These are phyloP conservation scores for Panonychus citri DNA, from an alignment of 1,140 invertebrate genomes.

Conservation along the genomic window DNA sequence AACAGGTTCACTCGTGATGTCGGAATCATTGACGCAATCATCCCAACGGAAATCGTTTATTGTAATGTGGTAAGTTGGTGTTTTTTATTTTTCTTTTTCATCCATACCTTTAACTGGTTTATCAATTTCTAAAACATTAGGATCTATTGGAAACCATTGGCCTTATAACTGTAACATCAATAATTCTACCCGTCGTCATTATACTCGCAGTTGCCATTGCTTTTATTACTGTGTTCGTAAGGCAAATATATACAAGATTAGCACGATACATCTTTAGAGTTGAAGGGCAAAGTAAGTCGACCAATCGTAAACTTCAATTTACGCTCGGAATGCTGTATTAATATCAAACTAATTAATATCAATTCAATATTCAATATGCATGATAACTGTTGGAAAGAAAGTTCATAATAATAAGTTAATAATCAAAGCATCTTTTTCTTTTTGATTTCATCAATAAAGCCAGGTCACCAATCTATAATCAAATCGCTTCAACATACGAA, in stretches of 20 bases:
- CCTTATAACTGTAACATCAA: background rate
- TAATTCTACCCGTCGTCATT: background rate
- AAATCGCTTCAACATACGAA: slow-evolving; percentile 26
- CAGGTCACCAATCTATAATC: slow-evolving; percentile 29
- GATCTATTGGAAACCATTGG: background rate
- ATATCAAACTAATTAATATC: background rate
- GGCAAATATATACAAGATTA: background rate
- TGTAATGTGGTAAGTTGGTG: no score
- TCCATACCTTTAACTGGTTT: background rate
- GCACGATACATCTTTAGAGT: background rate
- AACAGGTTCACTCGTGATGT: slow-evolving; percentile 11
- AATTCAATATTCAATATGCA: no score
- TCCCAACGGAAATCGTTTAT: background rate
- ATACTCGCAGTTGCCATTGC: background rate
- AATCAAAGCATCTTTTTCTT: background rate
- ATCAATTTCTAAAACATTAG: background rate
- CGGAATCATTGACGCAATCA: background rate
- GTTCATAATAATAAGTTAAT: no score
- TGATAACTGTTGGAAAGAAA: no score
- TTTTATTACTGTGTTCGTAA: background rate
- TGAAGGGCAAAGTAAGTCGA: background rate
- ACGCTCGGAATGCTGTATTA: no score
- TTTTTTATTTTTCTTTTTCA: background rate
- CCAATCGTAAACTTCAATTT: background rate
- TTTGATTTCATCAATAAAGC: background rate